Conservation (phyloP, 2,888 invertebrate species). For the Stenodema calcarata region DNA sequence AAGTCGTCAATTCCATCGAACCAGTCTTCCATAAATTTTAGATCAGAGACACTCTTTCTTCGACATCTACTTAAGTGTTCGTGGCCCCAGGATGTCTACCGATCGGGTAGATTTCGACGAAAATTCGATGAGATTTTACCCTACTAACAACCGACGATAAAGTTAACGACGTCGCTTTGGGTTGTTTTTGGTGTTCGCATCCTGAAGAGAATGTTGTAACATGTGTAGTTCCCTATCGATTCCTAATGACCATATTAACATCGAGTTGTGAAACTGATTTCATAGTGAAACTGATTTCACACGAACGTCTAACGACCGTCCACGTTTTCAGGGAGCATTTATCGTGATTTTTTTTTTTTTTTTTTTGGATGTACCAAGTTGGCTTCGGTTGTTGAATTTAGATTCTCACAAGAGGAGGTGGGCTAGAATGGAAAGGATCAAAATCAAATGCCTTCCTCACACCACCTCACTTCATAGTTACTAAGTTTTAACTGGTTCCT, state of each 20-base stretch:
- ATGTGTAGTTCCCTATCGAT: not conserved
- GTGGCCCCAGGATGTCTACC: not conserved
- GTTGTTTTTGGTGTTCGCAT: not conserved
- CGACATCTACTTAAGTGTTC: not conserved
- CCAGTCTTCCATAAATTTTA: not conserved
- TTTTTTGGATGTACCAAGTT: not conserved
- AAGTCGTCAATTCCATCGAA: too few species aligned
- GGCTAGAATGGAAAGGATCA: too few species aligned
- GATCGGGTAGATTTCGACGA: not conserved
- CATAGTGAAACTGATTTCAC: not conserved
- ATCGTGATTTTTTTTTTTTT: not conserved
- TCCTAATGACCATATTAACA: not conserved
- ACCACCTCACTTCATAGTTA: too few species aligned
- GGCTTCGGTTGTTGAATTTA: not conserved
- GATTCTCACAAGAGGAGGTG: too few species aligned
- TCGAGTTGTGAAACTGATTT: not conserved
- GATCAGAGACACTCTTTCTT: not conserved
- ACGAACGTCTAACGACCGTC: not conserved
- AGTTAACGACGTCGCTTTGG: not conserved
- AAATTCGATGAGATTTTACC: not conserved
- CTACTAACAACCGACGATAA: not conserved
- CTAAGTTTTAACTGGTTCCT: too few species aligned
- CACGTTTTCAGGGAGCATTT: not conserved
- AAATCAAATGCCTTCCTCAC: too few species aligned
- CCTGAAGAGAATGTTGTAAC: not conserved